Evolutionary conservation across 2,113 vertebrate genomes (phyloP), one percentile per base, ranked within the genome.

Genomic region (Oophaga pumilio): DNA sequence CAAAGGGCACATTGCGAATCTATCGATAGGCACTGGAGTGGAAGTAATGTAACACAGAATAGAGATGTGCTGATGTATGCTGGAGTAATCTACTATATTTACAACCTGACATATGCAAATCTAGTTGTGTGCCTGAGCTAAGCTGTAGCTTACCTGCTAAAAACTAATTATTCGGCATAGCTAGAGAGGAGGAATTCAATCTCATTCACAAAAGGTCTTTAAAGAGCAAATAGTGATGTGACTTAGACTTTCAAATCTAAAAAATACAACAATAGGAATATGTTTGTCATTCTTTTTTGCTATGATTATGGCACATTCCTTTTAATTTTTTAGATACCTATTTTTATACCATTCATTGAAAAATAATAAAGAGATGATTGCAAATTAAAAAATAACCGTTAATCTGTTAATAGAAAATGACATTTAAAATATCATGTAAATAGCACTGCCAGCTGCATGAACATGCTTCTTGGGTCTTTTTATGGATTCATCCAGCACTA

Each of bases 101-200:
- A 64, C 62, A 78, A 53, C 22, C 43, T 86, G 74, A 86, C 71
- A 76, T 66, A 68, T 86, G 74, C 76, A 86, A 68, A 78, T 68
- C 60, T 76, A 66, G n/a, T 13, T 24, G 62, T 66, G 74, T 49
- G 49, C 53, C 69, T 69, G 22, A n/a, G 14, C 49, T 28, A 60
- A 86, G 71, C 52, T 60, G 26, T 24, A 15, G 57, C 73, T 85
- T 53, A 68, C 62, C 17, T 83, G 43, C 33, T 43, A 69, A 62
- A 83, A 24, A 53, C 22, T 83, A 59, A 85, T 85, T 85, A 57
- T 52, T 33, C 43, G 83, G 28, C 24, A 60, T 43, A 76, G 71
- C 43, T 60, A 11, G 13, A 60, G 4, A 24, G 14, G 22, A 17
- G 14, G 43, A 24, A 82, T 66, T n/a, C 26, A 2, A n/a, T 68